Conservation (phyloP, 1,140 invertebrate species). For the Stenopsyche tienmushanensis region DNA sequence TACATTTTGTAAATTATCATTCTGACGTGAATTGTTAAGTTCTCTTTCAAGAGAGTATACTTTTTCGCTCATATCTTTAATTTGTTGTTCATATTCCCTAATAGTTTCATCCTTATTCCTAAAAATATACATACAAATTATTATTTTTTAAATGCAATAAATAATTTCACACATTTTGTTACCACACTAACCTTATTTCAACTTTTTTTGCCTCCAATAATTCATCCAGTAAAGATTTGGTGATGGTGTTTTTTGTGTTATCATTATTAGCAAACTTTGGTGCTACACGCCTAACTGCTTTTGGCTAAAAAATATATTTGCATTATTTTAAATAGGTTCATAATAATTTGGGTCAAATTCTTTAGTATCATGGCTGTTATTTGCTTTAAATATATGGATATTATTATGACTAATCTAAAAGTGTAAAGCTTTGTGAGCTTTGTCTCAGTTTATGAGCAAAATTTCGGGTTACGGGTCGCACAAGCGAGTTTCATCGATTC, state of each 20-base stretch:
- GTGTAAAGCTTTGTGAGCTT: no score
- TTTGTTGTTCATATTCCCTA: constrained; percentile 31
- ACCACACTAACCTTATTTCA: constrained; percentile 39
- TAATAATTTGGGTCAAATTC: no score
- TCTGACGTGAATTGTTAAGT: not conserved
- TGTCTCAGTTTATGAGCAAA: no score
- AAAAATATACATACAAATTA: constrained; percentile 6
- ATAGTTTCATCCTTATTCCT: constrained; percentile 38
- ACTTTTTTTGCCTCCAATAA: constrained; percentile 33
- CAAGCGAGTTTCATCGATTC: no score
- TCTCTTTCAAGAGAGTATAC: constrained; percentile 11
- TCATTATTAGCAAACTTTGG: constrained; percentile 5
- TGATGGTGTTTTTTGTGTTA: not conserved
- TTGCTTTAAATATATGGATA: no score
- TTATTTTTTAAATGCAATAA: no score
- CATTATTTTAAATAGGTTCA: no score
- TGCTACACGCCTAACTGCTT: constrained; percentile 13
- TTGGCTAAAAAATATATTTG: constrained; percentile 31
- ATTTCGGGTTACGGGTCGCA: no score
- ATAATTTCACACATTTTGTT: not conserved
- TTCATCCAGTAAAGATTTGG: constrained; percentile 18
- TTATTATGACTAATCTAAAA: no score
- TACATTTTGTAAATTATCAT: no score
- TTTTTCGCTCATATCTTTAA: constrained; percentile 25
- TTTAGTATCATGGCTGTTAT: no score